Base-by-base conservation (phyloP, 35 echinoderm and acorn worm species). In the Strongylocentrotus purpuratus region DNA sequence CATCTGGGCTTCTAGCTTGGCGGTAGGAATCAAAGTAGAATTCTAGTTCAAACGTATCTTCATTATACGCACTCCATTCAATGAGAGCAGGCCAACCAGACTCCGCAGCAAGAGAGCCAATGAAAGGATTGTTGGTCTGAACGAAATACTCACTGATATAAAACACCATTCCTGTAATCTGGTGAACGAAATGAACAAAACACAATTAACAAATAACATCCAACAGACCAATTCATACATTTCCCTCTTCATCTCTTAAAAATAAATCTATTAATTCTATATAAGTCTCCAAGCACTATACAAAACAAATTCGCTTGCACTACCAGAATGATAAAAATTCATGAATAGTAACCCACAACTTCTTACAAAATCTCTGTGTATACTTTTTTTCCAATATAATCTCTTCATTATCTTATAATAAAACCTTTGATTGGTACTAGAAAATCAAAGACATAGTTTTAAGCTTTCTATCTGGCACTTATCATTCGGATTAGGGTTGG, bases 11-110 rank as follows among this genome's bases (percentile, higher is more conserved):
- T 58, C n/a, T 47, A 28, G 91, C 91, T 33, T 47, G n/a, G 10
- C 91, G 91, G 31, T 48, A 47, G 25, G 91, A 46, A 58, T 93
- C 91, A 58, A 93, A 93, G 48, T 46, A 58, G 48, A 93, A 93
- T 33, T 58, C 91, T 14, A 93, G 0, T 46, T 18, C 2, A 46
- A 18, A 28, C 4, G 35, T 33, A 58, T 58, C 48, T 58, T 25
- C 91, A 93, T 58, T 47, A 2, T 28, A 31, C 31, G 91, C 91
- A 46, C 48, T 93, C 91, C 91, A 93, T n/a, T 93, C 91, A 13
- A 93, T 93, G 48, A 93, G 91, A 32, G 91, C 91, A 4, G 91
- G 48, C 91, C 46, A 50, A 32, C 91, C 91, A 48, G 45, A 46
- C 48, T 93, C 91, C 2, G 91, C 91, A 47, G 91, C 46, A 58